These are phyloP conservation scores for Bombus consobrinus DNA, from an alignment of 1,140 invertebrate species.

Conservation along the genomic window DNA sequence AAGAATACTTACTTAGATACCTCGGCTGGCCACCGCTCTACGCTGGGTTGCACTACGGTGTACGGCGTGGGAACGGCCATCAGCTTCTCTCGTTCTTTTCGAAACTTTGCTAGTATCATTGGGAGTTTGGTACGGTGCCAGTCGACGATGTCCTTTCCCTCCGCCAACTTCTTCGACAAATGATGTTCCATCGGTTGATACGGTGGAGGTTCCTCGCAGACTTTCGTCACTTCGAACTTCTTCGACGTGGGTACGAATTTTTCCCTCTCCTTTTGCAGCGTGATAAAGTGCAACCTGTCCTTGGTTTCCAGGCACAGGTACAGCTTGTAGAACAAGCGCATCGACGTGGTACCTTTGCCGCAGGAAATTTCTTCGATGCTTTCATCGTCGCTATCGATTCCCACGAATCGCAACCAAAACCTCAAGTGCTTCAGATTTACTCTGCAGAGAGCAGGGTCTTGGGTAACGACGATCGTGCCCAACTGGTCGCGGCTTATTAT, in stretches of 20 bases:
- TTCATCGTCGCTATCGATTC: slow-evolving; percentile 80
- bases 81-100: slow-evolving; percentile 75
- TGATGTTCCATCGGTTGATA: slow-evolving; percentile 73
- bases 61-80: not conserved
- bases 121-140: slow-evolving; percentile 83
- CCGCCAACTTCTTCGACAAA: slow-evolving; percentile 78
- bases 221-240: slow-evolving; percentile 76
- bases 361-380: slow-evolving; percentile 81
- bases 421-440: slow-evolving; percentile 82
- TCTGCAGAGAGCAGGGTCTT: slow-evolving; percentile 78
- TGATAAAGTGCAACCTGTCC: slow-evolving; percentile 83
- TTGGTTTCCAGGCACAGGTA: slow-evolving; percentile 85
- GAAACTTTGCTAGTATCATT: slow-evolving; percentile 73
- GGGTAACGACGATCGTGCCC: slow-evolving; percentile 68
- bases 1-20: not conserved
- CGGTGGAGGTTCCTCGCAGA: slow-evolving; percentile 68
- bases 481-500: slow-evolving; percentile 78
- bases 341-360: slow-evolving; percentile 80
- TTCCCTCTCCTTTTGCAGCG: slow-evolving; percentile 80
- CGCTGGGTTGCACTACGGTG: not conserved
- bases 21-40: not conserved
- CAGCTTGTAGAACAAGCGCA: slow-evolving; percentile 85
- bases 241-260: slow-evolving; percentile 76
- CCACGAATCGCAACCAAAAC: slow-evolving; percentile 82
- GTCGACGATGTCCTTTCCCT: slow-evolving; percentile 81